A percentile compares a stretch with the other conserved stretches of the same genome.
phyloP scores from a whole-genome alignment of 2,888 invertebrate species.

The Folsomia manolachei region DNA sequence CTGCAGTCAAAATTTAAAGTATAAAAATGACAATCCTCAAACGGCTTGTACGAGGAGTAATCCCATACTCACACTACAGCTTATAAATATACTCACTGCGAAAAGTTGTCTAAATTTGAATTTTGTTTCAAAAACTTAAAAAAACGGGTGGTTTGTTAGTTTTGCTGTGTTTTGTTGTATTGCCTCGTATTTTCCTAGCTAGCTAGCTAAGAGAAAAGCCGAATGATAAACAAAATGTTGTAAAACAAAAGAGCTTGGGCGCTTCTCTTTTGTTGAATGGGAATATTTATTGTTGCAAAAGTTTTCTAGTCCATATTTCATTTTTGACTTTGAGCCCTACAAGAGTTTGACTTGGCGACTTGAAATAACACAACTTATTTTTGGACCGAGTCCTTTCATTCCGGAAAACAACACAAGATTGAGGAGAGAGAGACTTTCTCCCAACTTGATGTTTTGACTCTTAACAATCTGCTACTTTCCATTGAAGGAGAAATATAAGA shows the following conservation, averaged over 20 bases:
- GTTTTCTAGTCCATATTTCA: slow-evolving; percentile 16
- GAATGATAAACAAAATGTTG: slow-evolving; percentile 14
- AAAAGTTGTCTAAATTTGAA: not conserved
- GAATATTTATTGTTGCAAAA: slow-evolving; percentile 17
- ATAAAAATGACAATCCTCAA: not conserved
- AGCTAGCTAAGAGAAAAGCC: slow-evolving; percentile 7
- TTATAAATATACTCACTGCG: too few species aligned
- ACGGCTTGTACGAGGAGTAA: not conserved
- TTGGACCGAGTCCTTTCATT: not conserved
- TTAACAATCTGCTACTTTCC: not conserved
- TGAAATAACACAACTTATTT: not conserved
- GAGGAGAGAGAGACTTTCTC: not conserved
- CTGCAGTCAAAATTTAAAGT: not conserved
- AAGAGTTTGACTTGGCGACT: not conserved
- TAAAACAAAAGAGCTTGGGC: slow-evolving; percentile 9
- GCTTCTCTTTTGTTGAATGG: not conserved
- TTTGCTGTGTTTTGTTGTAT: not conserved
- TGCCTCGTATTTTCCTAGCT: not conserved
- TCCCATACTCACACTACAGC: too few species aligned
- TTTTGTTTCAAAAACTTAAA: not conserved
- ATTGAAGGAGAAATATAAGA: not conserved
- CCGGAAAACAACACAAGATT: not conserved
- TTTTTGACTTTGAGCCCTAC: slow-evolving; percentile 16
- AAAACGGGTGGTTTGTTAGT: not conserved
- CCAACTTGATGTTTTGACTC: not conserved